phyloP scores from a whole-genome alignment of 2,797 vertebrate genomes.

The Coregonus ussuriensis region DNA sequence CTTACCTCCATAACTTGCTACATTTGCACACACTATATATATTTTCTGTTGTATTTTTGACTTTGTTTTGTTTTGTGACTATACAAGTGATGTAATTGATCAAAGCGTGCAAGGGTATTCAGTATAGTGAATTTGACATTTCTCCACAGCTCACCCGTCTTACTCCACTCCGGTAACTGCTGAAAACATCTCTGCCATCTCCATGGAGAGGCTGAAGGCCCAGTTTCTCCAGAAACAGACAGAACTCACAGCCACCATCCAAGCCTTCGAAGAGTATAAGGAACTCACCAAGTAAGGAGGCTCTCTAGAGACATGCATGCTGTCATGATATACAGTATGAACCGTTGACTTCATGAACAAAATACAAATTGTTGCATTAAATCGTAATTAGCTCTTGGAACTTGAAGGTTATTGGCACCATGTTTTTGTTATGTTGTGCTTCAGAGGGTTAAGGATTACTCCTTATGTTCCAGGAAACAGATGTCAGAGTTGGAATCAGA shows the following conservation, averaged over 20 bases:
- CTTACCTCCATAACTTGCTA: too few species aligned
- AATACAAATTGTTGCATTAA: background rate
- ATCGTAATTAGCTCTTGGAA: background rate
- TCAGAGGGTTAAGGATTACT: conserved; percentile 33
- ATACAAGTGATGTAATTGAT: background rate
- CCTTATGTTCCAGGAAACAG: conserved; percentile 81
- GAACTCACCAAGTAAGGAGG: conserved; percentile 86
- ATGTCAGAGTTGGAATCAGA: conserved; percentile 88
- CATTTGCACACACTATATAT: too few species aligned
- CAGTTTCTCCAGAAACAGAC: conserved; percentile 87
- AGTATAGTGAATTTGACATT: conserved; percentile 2
- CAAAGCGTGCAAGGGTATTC: background rate
- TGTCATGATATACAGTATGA: background rate
- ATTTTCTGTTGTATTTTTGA: too few species aligned
- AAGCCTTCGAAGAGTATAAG: conserved; percentile 92
- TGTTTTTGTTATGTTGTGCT: background rate
- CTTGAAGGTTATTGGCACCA: background rate
- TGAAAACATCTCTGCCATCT: conserved; percentile 69
- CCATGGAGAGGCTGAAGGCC: conserved; percentile 83
- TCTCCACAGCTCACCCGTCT: conserved; percentile 63
- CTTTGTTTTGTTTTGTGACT: too few species aligned
- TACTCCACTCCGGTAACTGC: conserved; percentile 65
- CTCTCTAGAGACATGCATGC: background rate
- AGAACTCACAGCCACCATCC: conserved; percentile 81
- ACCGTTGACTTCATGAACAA: background rate